phyloP scores from a whole-genome alignment of 1,140 invertebrate genomes.

The Scaptomyza hsui region DNA sequence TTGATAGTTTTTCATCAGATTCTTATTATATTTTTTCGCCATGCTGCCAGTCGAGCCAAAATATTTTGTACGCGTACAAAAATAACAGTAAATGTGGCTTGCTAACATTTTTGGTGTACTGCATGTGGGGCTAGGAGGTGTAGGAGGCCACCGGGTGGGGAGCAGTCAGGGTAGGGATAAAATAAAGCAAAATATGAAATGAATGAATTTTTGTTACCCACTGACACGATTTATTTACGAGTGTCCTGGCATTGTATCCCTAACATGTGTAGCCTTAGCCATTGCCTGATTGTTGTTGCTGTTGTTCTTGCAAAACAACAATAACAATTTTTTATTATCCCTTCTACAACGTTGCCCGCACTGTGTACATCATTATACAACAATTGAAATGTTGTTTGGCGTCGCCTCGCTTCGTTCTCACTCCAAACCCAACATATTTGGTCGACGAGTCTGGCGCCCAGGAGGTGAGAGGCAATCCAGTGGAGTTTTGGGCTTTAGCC shows the following conservation, averaged over 20 bases:
- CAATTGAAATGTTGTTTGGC: conserved; percentile 80
- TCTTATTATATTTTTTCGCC: conserved; percentile 52
- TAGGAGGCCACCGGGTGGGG: neutral
- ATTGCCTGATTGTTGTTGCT: conserved; percentile 35
- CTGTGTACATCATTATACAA: conserved; percentile 81
- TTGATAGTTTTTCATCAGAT: conserved; percentile 25
- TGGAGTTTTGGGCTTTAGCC: conserved; percentile 39
- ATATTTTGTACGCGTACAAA: conserved; percentile 69
- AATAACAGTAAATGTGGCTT: conserved; percentile 77
- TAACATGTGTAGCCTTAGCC: conserved; percentile 45
- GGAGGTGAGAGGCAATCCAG: conserved; percentile 40
- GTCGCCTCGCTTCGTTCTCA: conserved; percentile 58
- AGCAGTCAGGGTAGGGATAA: conserved; percentile 16
- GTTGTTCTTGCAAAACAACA: conserved; percentile 52
- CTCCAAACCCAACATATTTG: conserved; percentile 19
- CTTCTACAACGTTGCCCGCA: conserved; percentile 49
- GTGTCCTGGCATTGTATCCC: conserved; percentile 66
- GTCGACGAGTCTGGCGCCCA: conserved; percentile 18
- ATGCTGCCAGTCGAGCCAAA: conserved; percentile 45
- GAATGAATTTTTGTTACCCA: conserved; percentile 82
- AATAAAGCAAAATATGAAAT: conserved; percentile 73
- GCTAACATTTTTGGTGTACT: conserved; percentile 56
- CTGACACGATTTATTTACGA: conserved; percentile 82
- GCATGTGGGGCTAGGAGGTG: conserved; percentile 1
- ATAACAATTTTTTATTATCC: conserved; percentile 79